Percentiles rank a stretch among this genome's conserved stretches.
Conservation (phyloP, 2,888 invertebrate species). For the Nomada ruficornis region DNA sequence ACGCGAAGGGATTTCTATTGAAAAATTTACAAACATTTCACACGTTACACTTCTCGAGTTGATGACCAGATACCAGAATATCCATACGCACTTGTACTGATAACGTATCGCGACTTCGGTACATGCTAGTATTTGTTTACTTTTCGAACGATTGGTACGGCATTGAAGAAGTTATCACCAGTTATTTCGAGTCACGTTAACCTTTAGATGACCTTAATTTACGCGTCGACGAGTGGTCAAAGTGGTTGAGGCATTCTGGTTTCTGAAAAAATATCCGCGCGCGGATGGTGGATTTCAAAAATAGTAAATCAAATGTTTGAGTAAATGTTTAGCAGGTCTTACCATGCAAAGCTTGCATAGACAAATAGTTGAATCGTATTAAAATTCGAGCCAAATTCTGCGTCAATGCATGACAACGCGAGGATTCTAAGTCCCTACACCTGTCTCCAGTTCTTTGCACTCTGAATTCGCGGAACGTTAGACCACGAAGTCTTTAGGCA, state of each 20-base stretch:
- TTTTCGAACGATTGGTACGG: slow-evolving; percentile 38
- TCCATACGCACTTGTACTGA: slow-evolving; percentile 15
- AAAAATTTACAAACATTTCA: not conserved
- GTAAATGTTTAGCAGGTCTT: not conserved
- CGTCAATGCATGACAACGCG: too few species aligned
- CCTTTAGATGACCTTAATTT: slow-evolving; percentile 64
- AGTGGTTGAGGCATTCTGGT: slow-evolving; percentile 9
- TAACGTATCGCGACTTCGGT: slow-evolving; percentile 25
- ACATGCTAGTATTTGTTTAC: slow-evolving; percentile 45
- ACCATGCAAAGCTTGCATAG: not conserved
- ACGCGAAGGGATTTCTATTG: not conserved
- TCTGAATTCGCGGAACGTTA: too few species aligned
- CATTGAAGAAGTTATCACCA: slow-evolving; percentile 62
- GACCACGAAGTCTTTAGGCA: too few species aligned
- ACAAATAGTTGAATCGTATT: too few species aligned
- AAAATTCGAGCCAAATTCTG: too few species aligned
- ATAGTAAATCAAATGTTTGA: not conserved
- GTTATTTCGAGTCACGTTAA: slow-evolving; percentile 64
- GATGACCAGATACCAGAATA: slow-evolving; percentile 22
- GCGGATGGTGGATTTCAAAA: not conserved
- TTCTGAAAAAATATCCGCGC: slow-evolving; percentile 20
- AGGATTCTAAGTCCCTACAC: too few species aligned
- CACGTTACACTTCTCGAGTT: not conserved
- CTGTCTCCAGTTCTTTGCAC: too few species aligned
- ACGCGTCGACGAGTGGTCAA: slow-evolving; percentile 29